Base-by-base conservation (phyloP, 2,113 vertebrate genomes). In the Pseudonaja textilis region DNA sequence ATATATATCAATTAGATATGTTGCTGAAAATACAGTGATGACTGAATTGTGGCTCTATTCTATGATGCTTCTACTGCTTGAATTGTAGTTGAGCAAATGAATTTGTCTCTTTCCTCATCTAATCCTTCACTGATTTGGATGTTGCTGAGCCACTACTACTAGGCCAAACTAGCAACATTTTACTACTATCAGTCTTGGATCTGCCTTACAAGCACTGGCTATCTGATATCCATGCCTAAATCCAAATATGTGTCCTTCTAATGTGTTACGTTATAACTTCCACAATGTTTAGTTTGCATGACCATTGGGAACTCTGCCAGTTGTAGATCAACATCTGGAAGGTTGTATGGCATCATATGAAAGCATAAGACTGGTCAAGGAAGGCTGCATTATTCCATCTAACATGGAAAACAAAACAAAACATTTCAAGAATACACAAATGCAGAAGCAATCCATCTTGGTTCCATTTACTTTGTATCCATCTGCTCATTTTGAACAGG, bases 381-480 rank as follows among this genome's bases (percentile, higher is more conserved):
- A 81, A 81, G 74, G 34, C 74, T 39, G 69, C 39, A 39, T 39
- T 39, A 81, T 34, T 39, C 69, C 14, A 20, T 50, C 85, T 88
- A 20, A 88, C 34, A 88, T 34, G 87, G 52, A 89, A 56, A 57
- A 89, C 20, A 56, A 57, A 4, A 90, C 92, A 11, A 0, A 0
- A 39, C 9, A 94, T 95, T 92, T 94, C 22, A 92, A 59, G 89
- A 2, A 29, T 47, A 93, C 69, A 88, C 50, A 93, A 61, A 91
- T 90, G 92, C 18, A 93, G 74, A 11, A 95, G 52, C 90, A 94
- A 94, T 87, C 93, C 93, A 56, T 3, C 59, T 57, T 92, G 56
- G 1, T 95, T 93, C 93, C 93, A 95, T 94, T 95, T 96, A 93
- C 92, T 96, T 95, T 93, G 85, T 39, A 93, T 94, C 64, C 87